Base-by-base conservation (phyloP, 2,797 vertebrate species). In the Telmatherina bonti region DNA sequence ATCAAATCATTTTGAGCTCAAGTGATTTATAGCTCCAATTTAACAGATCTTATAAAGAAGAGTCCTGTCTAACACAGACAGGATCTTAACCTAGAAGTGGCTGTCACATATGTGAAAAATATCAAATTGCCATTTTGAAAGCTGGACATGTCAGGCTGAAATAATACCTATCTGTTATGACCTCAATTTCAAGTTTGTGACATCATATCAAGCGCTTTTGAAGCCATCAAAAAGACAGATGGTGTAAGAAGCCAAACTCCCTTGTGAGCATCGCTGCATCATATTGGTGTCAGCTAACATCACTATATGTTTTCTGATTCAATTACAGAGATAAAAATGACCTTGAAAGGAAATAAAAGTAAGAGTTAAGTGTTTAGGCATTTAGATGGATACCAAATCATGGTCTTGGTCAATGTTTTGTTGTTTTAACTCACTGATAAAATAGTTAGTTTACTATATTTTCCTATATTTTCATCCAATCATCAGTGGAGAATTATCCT, bases 171-270 rank as follows among this genome's bases (percentile, higher is more conserved):
- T 81, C 77, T 72, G 67, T 74, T 75, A 55, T 81, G 82, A 71
- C 83, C 81, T 86, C 63, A 7, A 80, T 85, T 84, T 81, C 60
- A 78, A 71, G 79, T 85, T 76, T 75, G 74, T 56, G 84, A 78
- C 72, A 82, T 71, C 53, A 69, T 78, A 84, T 79, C 0, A 31
- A 72, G 67, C 58, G 59, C 57, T 79, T 82, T 73, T n/a, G 35
- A 51, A 66, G 62, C 35, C 76, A 77, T 81, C 74, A 72, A 72
- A 66, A 79, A 71, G 76, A 88, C 77, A 76, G 62, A 83, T 67
- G 72, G 61, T 45, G 67, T 36, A 47, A 74, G 64, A 69, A 76
- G 74, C 16, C 5, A 71, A 70, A 15, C 20, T 47, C 20, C 63
- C 41, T 76, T 61, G 45, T 29, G 52, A 53, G 57, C 68, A 60